A percentile compares a stretch with the other conserved stretches of the same genome.
Conservation (phyloP, 1,140 invertebrate species). For the Papilio aristodemus region DNA sequence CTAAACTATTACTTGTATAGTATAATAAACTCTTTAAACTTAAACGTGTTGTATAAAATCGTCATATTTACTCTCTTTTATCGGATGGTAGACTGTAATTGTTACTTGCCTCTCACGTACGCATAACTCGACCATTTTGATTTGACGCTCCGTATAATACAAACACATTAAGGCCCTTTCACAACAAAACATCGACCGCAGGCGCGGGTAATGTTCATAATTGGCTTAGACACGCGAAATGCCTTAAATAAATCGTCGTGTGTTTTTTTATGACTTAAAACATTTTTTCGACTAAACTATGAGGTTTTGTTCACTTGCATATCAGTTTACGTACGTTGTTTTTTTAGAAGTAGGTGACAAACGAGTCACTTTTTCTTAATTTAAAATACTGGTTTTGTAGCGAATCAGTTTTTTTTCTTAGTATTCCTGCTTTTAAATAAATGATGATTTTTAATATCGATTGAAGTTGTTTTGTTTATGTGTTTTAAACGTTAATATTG, state of each 20-base stretch:
- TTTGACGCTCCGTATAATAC: not conserved
- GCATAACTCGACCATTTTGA: not conserved
- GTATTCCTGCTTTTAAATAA: too few relatives aligned
- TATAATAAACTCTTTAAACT: not conserved
- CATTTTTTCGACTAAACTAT: not conserved
- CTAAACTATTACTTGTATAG: not conserved
- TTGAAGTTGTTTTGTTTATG: too few relatives aligned
- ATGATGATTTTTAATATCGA: too few relatives aligned
- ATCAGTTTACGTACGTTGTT: too few relatives aligned
- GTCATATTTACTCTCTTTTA: not conserved
- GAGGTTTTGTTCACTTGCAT: too few relatives aligned
- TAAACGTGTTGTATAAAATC: not conserved
- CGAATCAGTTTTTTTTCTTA: too few relatives aligned
- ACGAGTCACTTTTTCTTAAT: too few relatives aligned
- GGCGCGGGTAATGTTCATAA: not conserved
- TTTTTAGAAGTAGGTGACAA: too few relatives aligned
- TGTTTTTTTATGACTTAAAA: not conserved
- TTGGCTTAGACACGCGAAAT: not conserved
- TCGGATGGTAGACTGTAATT: not conserved
- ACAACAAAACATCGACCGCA: not conserved
- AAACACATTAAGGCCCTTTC: not conserved
- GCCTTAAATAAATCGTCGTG: not conserved
- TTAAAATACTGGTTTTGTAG: too few relatives aligned
- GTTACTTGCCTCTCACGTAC: not conserved
- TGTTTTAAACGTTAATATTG: not conserved